Base-by-base conservation (phyloP, 2,797 vertebrate genomes). In the Sebastolobus altivelis region DNA sequence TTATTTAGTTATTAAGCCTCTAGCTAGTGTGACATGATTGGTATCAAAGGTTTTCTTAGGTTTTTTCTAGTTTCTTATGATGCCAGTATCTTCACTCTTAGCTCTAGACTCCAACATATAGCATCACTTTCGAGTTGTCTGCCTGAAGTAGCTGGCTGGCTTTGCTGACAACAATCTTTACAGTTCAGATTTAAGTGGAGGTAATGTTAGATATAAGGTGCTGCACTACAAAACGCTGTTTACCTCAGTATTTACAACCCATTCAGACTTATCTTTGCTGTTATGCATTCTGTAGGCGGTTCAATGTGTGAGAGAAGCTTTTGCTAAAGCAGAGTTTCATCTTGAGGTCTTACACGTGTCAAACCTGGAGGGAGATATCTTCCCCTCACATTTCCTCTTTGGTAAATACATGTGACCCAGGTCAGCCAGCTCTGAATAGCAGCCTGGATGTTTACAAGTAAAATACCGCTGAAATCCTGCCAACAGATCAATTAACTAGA, bases 361-460 rank as follows among this genome's bases (percentile, higher is more conserved):
- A 90, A 80, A 82, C 67, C 84, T 68, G 46, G 62, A 31, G 77
- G 79, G 77, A 63, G 40, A 66, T 62, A 37, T 72, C 61, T 38
- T 86, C 73, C 75, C 66, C 58, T 88, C 62, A 37, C 52, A 63
- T 85, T 87, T 88, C 69, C 79, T 85, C 63, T 71, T 66, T 31
- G 49, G 80, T 84, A 84, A 90, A 88, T 83, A 78, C 81, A 29
- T 9, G 29, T 84, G 85, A 83, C 88, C 84, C 18, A 11, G 75
- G 87, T 88, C 75, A 58, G 38, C 46, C 58, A 2, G 62, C 68
- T 86, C 75, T 87, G 81, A 89, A 84, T 62, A 61, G 54, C 31
- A 37, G 63, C 20, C 60, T 31, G 46, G 35, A 65, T 91, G 82
- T 92, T 86, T 84, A 87, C 70, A 59, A 86, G 68, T 69, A 13